Evolutionary conservation across 2,888 invertebrate species (phyloP).

Genomic region (Stenichneumon culpator): DNA sequence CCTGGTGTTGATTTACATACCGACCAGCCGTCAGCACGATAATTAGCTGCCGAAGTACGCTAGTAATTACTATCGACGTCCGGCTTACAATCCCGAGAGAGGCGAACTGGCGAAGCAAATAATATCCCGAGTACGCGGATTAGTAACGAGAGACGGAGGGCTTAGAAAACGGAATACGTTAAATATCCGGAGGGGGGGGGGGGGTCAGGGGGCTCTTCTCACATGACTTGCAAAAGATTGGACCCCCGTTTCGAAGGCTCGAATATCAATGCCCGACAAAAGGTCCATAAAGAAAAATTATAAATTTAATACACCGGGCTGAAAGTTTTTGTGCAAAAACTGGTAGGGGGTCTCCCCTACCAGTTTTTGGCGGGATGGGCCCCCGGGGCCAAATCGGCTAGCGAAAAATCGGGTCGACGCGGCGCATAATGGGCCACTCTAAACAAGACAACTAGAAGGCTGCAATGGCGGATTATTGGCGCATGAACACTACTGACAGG

Average conservation of each 20-base stretch:
- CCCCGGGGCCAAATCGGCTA: too few species aligned
- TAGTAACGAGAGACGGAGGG: neutral
- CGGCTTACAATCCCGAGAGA: neutral
- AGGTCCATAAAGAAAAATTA: too few species aligned
- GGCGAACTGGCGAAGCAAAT: neutral
- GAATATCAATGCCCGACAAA: constrained; percentile 46
- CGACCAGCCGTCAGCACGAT: neutral
- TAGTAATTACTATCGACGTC: neutral
- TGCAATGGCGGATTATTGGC: too few species aligned
- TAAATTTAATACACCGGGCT: too few species aligned
- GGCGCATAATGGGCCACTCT: too few species aligned
- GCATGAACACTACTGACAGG: too few species aligned
- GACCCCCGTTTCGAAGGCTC: constrained; percentile 29
- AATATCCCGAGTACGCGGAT: neutral
- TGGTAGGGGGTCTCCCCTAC: too few species aligned
- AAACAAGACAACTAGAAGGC: too few species aligned
- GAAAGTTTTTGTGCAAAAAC: too few species aligned
- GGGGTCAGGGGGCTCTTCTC: neutral
- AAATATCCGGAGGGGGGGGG: neutral
- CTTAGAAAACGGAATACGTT: neutral
- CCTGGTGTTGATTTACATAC: neutral
- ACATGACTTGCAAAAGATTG: constrained; percentile 37
- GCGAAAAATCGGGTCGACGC: too few species aligned
- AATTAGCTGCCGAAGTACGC: neutral
- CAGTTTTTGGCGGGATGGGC: too few species aligned